phyloP scores from a whole-genome alignment of 53 echinoderm and acorn worm genomes.

The Echinometra lucunter region DNA sequence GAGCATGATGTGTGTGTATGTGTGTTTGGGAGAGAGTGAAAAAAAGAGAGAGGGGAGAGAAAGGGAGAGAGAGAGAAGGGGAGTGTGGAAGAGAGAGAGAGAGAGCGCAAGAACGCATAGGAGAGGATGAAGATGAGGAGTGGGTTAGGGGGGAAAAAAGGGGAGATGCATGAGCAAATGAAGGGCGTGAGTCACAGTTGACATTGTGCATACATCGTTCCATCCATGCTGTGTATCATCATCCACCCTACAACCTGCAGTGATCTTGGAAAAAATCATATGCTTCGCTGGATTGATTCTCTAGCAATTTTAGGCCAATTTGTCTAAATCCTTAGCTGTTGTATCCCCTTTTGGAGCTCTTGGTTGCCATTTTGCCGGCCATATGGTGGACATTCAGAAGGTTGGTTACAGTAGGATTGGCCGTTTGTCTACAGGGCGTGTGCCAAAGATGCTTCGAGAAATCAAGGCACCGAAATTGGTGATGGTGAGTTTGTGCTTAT shows the following conservation, averaged over 20 bases:
- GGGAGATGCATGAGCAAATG: conserved; percentile 33
- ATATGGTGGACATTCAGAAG: conserved; percentile 48
- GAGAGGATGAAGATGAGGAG: conserved; percentile 6
- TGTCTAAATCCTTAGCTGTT: background rate
- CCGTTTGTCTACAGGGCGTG: conserved; percentile 3
- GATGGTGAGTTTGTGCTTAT: conserved; percentile 35
- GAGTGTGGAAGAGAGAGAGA: conserved; percentile 13
- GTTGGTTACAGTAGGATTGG: conserved; percentile 18
- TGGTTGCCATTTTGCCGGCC: conserved; percentile 25
- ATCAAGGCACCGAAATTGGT: conserved; percentile 63
- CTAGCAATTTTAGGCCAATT: background rate
- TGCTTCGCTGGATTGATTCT: background rate
- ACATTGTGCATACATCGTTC: conserved; percentile 37
- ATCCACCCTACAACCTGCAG: background rate
- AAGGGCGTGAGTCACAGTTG: conserved; percentile 55
- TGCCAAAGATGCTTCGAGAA: conserved; percentile 58
- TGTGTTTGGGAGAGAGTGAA: background rate
- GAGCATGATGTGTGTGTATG: no score
- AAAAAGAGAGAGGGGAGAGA: background rate
- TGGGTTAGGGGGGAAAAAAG: background rate
- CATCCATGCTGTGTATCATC: background rate
- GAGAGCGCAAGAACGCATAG: background rate
- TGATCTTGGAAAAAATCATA: background rate
- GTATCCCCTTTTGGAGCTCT: conserved; percentile 5
- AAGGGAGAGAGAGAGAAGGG: conserved; percentile 10